These are phyloP conservation scores for Echinometra lucunter DNA, from an alignment of 53 echinoderm and acorn worm species.

Conservation along the genomic window DNA sequence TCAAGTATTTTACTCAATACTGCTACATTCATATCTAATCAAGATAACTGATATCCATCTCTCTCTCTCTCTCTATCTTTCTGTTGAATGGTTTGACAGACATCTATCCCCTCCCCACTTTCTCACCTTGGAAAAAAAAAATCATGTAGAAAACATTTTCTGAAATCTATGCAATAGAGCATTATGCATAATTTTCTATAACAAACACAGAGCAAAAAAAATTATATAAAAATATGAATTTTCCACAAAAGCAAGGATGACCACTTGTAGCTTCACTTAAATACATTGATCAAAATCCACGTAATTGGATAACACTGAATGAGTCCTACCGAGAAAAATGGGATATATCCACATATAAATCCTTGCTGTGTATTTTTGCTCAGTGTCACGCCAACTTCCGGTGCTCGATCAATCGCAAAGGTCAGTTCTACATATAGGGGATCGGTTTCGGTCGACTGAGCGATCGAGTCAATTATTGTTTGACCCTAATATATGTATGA, in stretches of 20 bases:
- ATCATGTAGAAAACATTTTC: no score
- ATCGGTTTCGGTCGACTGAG: not conserved
- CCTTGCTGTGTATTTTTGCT: not conserved
- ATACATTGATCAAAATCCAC: not conserved
- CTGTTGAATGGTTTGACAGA: no score
- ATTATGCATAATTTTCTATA: not conserved
- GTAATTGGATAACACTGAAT: not conserved
- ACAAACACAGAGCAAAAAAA: not conserved
- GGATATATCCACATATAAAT: not conserved
- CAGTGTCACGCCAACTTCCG: constrained; percentile 24
- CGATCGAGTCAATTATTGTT: constrained; percentile 10
- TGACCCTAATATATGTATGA: constrained; percentile 40
- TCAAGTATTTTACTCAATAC: not conserved
- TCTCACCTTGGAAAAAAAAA: no score
- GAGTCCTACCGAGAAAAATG: not conserved
- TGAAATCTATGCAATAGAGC: no score
- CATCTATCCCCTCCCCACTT: not conserved
- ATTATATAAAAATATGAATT: not conserved
- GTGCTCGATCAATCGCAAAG: constrained; percentile 5
- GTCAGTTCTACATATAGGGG: not conserved
- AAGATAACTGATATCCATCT: not conserved
- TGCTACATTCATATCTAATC: constrained; percentile 21
- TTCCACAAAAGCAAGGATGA: no score
- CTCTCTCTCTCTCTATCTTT: not conserved
- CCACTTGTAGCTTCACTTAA: no score